Base-by-base conservation (phyloP, 92 coral and sea anemone genomes). In the Meandrina meandrites region DNA sequence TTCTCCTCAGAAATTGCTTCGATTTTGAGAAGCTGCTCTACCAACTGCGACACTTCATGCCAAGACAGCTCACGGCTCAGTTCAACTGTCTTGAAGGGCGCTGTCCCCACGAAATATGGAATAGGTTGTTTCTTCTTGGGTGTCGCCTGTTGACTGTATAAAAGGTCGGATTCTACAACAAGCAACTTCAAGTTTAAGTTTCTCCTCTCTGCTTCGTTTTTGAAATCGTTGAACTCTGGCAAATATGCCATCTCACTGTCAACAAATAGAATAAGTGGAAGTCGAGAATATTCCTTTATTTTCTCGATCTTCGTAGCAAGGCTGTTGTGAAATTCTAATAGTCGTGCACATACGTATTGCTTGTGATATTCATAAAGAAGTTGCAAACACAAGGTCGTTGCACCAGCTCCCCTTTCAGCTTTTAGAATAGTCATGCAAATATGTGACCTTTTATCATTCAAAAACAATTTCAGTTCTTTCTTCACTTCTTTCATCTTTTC, bases 351-450 rank as follows among this genome's bases (percentile, higher is more conserved):
- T 13, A 93, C 91, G 42, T 78, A 89, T 18, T 81, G 68, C 57
- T 84, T 82, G 88, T 92, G 97, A 30, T 74, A 76, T 32, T 92
- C 86, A 75, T 87, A 92, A 36, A 94, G 84, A n/a, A 94, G 91
- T 84, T 94, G 97, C 62, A 89, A 74, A 66, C 97, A 92, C 42
- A 94, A 84, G 0, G 97, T 94, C 45, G 94, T 94, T 82, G 93
- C 91, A 51, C 97, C 97, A 11, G 97, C 92, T 21, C 97, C 97
- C 35, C 97, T 91, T 24, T 94, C 95, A 8, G 97, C 94, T 69
- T 94, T 94, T 15, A 94, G 81, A 21, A 89, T 76, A 3, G 89
- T 92, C 66, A 92, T 67, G 67, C 91, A 81, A 18, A 94, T 90
- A 19, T 86, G 97, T 3, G 92, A 94, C 36, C 83, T 87, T 57